phyloP scores from a whole-genome alignment of 2,113 vertebrate species.

The Acrocephalus kingi region DNA sequence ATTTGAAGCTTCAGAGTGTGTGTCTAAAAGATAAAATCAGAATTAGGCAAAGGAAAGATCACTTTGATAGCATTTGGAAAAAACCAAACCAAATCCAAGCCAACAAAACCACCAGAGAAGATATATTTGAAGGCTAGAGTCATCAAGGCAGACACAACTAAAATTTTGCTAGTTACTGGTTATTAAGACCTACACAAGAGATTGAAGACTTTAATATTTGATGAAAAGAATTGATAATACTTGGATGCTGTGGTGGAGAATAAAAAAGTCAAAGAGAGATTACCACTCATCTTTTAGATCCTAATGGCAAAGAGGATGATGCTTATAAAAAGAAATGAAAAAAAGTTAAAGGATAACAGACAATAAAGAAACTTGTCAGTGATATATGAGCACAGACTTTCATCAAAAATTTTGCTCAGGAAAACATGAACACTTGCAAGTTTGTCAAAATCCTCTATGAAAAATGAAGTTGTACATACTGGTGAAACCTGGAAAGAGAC shows the following conservation, averaged over 20 bases:
- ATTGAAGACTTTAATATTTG: background rate
- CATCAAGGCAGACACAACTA: background rate
- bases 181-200: background rate
- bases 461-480: background rate
- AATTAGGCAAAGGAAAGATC: background rate
- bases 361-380: background rate
- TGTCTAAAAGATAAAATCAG: background rate
- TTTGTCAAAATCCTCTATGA: background rate
- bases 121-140: background rate
- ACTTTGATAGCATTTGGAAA: background rate
- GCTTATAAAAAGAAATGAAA: background rate
- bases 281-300: background rate
- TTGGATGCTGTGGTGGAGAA: background rate
- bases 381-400: background rate
- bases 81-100: background rate
- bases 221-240: background rate
- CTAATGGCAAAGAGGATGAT: background rate
- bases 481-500: background rate
- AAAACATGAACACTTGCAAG: background rate
- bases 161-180: background rate
- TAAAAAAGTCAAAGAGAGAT: background rate
- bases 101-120: background rate
- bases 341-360: background rate
- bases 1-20: background rate
- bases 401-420: background rate